Conservation (phyloP, 2,888 invertebrate genomes). For the Neoscelio sp. region DNA sequence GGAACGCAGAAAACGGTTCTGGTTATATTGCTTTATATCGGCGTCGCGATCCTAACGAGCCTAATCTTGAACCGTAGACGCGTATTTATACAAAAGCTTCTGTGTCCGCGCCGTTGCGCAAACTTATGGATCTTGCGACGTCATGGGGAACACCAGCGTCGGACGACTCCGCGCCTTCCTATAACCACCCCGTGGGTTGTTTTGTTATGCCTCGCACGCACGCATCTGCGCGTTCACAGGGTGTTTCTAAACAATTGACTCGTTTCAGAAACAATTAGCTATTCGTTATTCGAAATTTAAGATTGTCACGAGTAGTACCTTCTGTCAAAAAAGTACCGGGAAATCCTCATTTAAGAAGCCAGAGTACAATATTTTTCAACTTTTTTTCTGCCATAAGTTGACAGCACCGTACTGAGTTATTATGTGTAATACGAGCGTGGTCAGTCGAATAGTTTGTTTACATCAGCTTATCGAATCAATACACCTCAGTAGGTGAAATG, state of each 20-base stretch:
- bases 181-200: constrained; percentile 42
- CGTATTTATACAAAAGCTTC: no score
- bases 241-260: constrained; percentile 45
- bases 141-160: not conserved
- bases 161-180: constrained; percentile 39
- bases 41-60: not conserved
- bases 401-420: no score
- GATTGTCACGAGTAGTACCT: no score
- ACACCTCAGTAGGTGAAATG: no score
- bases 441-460: no score
- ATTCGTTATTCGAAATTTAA: constrained; percentile 52
- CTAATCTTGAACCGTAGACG: not conserved
- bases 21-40: not conserved
- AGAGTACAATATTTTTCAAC: no score
- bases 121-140: not conserved
- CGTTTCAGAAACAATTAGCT: constrained; percentile 50
- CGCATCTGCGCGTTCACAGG: constrained; percentile 29
- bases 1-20: constrained; percentile 1
- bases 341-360: no score
- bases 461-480: no score
- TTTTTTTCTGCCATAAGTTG: no score
- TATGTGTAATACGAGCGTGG: no score
- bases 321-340: no score
- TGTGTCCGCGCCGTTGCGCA: no score
- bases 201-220: constrained; percentile 2